Percentiles rank a stretch among this genome's conserved stretches.
Conservation (phyloP, 23 tunicate genomes). For the Ciona savignyi region DNA sequence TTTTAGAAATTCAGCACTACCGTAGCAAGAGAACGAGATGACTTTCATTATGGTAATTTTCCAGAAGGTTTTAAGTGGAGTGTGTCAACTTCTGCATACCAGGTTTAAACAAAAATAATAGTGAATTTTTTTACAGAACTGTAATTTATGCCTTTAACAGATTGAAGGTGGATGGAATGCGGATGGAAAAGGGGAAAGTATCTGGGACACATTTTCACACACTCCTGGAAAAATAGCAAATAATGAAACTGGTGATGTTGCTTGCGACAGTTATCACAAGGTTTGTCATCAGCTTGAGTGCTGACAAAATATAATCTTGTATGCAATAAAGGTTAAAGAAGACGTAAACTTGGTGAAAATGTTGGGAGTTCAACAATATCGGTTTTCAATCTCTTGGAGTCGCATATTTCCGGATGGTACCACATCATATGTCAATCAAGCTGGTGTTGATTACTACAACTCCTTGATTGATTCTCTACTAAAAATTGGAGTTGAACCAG, state of each 20-base stretch:
- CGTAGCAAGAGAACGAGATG: slow-evolving; percentile 51
- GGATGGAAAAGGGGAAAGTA: slow-evolving; percentile 91
- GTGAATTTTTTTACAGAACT: background rate
- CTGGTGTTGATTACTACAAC: slow-evolving; percentile 92
- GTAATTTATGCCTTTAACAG: slow-evolving; percentile 8
- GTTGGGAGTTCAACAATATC: slow-evolving; percentile 74
- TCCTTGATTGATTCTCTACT: slow-evolving; percentile 48
- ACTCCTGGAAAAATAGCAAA: slow-evolving; percentile 47
- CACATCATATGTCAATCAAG: slow-evolving; percentile 32
- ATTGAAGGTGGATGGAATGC: slow-evolving; percentile 99
- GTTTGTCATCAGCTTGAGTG: no score
- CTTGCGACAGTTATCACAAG: slow-evolving; percentile 98
- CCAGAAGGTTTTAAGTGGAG: slow-evolving; percentile 94
- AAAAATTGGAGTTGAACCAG: slow-evolving; percentile 77
- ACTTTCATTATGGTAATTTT: slow-evolving; percentile 65
- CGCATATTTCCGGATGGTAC: slow-evolving; percentile 93
- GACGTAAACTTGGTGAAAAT: slow-evolving; percentile 80
- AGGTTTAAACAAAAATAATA: slow-evolving; percentile 21
- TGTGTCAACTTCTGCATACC: slow-evolving; percentile 94
- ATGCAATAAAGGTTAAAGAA: slow-evolving; percentile 61
- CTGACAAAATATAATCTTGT: no score
- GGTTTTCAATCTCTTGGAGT: slow-evolving; percentile 91
- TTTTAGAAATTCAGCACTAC: slow-evolving; percentile 63
- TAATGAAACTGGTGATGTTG: slow-evolving; percentile 90
- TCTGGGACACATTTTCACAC: slow-evolving; percentile 95